These are phyloP conservation scores for Amniataba percoides DNA, from an alignment of 2,797 vertebrate genomes.

Conservation along the genomic window DNA sequence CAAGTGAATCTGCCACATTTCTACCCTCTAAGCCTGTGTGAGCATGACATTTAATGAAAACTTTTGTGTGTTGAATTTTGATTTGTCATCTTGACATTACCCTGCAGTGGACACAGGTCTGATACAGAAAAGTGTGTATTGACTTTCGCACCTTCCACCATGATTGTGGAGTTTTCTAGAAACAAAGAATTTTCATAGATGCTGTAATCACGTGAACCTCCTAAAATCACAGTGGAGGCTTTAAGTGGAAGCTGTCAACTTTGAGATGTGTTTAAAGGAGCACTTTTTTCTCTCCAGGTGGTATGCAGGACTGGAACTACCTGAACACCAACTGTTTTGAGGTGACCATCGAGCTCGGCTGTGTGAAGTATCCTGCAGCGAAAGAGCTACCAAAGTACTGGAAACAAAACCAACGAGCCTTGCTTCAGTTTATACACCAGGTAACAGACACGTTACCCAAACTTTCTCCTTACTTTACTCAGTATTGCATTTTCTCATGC, in stretches of 20 bases:
- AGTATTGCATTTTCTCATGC: not conserved
- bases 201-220: too few species aligned
- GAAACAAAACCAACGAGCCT: constrained; percentile 91
- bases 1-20: too few species aligned
- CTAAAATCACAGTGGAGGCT: not conserved
- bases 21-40: not conserved
- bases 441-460: constrained; percentile 69
- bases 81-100: too few species aligned
- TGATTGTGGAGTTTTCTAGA: not conserved
- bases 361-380: constrained; percentile 92
- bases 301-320: constrained; percentile 99
- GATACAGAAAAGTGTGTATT: not conserved
- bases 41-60: not conserved
- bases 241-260: not conserved
- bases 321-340: constrained; percentile 98
- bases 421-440: constrained; percentile 96
- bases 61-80: not conserved
- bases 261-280: constrained; percentile 13
- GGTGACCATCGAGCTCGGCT: constrained; percentile 97
- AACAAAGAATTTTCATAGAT: not conserved
- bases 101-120: not conserved
- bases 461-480: not conserved
- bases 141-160: not conserved
- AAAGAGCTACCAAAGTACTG: constrained; percentile 91
- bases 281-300: constrained; percentile 83